These are phyloP conservation scores for Enteromius argenteus DNA, from an alignment of 2,797 vertebrate genomes.

Conservation along the genomic window DNA sequence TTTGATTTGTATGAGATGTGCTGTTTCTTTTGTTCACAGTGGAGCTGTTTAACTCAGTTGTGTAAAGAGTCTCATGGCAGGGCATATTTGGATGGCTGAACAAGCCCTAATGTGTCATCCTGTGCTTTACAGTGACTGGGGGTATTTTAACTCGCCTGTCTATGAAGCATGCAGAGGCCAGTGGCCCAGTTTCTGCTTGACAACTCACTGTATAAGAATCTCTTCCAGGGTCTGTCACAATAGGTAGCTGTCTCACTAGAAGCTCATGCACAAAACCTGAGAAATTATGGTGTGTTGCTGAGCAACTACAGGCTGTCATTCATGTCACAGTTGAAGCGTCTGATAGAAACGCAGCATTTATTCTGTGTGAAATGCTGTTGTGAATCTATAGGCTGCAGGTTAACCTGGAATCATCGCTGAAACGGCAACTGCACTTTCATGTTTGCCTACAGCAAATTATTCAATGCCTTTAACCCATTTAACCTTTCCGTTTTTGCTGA, in stretches of 20 bases:
- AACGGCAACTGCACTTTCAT: background rate
- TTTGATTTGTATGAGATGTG: conserved; percentile 19
- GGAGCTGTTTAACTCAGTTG: conserved; percentile 53
- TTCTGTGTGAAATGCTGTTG: background rate
- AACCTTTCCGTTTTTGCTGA: conserved; percentile 6
- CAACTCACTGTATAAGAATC: conserved; percentile 52
- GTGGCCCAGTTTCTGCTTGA: conserved; percentile 58
- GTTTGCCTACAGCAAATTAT: conserved; percentile 9
- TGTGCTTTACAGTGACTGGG: conserved; percentile 48
- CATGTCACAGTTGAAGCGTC: conserved; percentile 29
- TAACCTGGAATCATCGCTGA: conserved; percentile 8
- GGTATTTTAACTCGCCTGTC: conserved; percentile 35
- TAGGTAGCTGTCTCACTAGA: conserved; percentile 52
- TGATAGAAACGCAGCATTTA: conserved; percentile 33
- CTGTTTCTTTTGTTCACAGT: conserved; percentile 2
- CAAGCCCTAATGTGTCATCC: conserved; percentile 53
- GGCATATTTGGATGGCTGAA: conserved; percentile 61
- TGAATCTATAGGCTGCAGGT: background rate
- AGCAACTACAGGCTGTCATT: conserved; percentile 58
- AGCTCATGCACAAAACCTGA: conserved; percentile 43
- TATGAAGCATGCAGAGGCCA: conserved; percentile 51
- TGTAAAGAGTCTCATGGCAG: conserved; percentile 46
- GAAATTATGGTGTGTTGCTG: conserved; percentile 60
- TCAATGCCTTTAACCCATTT: background rate
- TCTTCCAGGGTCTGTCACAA: conserved; percentile 57